Conservation (phyloP, 2,113 vertebrate species). For the Ovis canadensis region DNA sequence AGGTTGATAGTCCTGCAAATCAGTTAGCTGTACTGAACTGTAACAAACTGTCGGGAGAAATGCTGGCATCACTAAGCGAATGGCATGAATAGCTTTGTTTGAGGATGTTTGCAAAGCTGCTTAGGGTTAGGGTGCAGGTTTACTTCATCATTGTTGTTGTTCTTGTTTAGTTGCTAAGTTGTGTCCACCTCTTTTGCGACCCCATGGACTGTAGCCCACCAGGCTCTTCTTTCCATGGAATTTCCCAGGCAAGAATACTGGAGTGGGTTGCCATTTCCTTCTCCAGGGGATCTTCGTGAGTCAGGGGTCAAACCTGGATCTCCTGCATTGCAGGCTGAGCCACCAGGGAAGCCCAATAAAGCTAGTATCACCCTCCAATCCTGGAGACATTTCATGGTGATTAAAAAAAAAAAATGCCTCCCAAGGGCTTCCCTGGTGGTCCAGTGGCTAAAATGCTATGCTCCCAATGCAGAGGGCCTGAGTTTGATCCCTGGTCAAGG, state of each 20-base stretch:
- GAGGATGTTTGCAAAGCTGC: not conserved
- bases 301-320: not conserved
- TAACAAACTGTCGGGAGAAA: not conserved
- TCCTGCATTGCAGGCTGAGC: not conserved
- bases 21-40: not conserved
- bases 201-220: not conserved
- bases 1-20: not conserved
- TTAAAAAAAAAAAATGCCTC: not conserved
- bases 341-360: not conserved
- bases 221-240: not conserved
- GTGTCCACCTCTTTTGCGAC: not conserved
- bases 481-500: not conserved
- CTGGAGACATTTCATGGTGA: not conserved
- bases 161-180: not conserved
- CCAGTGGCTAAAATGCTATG: not conserved
- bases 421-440: not conserved
- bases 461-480: not conserved
- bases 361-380: not conserved
- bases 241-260: not conserved
- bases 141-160: not conserved
- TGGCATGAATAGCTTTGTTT: not conserved
- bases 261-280: not conserved
- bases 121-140: not conserved
- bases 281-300: not conserved
- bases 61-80: slow-evolving; percentile 18